Evolutionary conservation across 1,140 invertebrate genomes (phyloP).

Genomic region (Coenobita brevimanus): DNA sequence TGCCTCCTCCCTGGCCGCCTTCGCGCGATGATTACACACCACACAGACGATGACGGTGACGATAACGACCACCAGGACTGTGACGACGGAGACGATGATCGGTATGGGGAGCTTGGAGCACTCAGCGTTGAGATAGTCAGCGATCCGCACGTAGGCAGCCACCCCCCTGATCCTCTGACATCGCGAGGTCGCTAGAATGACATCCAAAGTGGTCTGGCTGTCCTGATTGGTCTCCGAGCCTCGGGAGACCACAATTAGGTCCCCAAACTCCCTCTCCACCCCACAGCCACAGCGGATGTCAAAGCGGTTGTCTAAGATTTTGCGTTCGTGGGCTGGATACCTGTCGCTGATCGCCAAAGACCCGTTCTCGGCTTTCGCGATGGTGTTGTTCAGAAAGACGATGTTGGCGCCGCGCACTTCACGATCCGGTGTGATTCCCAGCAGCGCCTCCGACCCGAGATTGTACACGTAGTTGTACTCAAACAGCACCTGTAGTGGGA

Average conservation of each 20-base stretch:
- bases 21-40: conserved; percentile 20
- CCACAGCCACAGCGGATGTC: conserved; percentile 39
- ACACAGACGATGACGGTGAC: conserved; percentile 38
- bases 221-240: background rate
- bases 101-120: conserved; percentile 16
- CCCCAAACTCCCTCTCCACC: background rate
- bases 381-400: conserved; percentile 52
- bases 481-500: conserved; percentile 44
- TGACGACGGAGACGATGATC: conserved; percentile 13
- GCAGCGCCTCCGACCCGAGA: conserved; percentile 33
- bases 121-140: background rate
- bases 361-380: background rate
- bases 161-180: conserved; percentile 1
- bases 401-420: conserved; percentile 33
- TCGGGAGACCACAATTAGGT: conserved; percentile 3
- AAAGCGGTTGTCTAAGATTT: conserved; percentile 37
- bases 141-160: background rate
- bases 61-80: conserved; percentile 11
- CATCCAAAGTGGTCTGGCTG: background rate
- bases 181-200: conserved; percentile 4
- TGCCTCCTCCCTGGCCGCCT: conserved; percentile 37
- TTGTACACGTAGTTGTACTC: conserved; percentile 33
- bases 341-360: conserved; percentile 19
- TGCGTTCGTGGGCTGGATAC: conserved; percentile 46
- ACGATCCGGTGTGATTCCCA: conserved; percentile 12